Evolutionary conservation across 2,113 vertebrate species (phyloP).

Genomic region (Archilochus colubris): DNA sequence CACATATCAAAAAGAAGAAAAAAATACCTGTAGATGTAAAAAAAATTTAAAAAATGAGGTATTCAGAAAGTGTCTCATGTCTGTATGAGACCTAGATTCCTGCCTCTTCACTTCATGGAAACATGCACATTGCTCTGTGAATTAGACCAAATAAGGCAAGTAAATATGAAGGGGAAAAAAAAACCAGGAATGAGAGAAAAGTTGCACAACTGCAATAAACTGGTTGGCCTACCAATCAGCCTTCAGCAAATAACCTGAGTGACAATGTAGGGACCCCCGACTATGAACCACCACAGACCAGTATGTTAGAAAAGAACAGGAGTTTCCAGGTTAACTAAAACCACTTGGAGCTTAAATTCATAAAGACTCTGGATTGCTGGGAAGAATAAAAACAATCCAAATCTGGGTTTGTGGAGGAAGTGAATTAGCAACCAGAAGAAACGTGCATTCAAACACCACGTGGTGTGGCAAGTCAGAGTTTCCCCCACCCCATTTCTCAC

Average conservation of each 20-base stretch:
- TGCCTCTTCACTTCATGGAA: background rate
- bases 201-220: background rate
- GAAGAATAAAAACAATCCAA: background rate
- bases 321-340: background rate
- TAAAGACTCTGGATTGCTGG: background rate
- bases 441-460: background rate
- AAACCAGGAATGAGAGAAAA: background rate
- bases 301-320: background rate
- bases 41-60: background rate
- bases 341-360: background rate
- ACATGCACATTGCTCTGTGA: background rate
- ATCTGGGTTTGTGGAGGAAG: background rate
- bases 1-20: background rate
- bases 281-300: background rate
- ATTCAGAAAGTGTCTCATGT: background rate
- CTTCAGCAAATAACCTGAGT: background rate
- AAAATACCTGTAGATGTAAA: background rate
- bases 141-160: background rate
- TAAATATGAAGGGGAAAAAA: background rate
- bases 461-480: background rate
- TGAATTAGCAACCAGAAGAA: background rate
- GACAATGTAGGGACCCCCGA: accelerated
- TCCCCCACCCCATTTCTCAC: background rate
- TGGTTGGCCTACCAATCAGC: background rate
- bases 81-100: background rate